Evolutionary conservation across 2,797 vertebrate species (phyloP).

Genomic region (Babyrousa celebensis): DNA sequence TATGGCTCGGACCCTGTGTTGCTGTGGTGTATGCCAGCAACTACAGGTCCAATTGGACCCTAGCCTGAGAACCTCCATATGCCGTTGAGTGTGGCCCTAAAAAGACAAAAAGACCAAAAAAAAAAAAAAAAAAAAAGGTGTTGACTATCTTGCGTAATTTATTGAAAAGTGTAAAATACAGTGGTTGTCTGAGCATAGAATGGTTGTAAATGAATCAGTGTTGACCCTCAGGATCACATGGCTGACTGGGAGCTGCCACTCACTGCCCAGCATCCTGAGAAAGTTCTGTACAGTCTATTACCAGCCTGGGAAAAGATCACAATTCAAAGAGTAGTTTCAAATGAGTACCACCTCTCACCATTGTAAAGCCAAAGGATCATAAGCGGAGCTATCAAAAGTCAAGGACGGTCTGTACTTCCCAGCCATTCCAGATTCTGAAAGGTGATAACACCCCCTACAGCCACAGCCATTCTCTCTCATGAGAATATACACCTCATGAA

Average conservation of each 20-base stretch:
- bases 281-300: background rate
- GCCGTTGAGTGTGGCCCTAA: too few relatives aligned
- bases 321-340: background rate
- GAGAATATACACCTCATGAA: background rate
- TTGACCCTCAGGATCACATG: background rate
- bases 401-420: background rate
- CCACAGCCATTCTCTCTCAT: background rate
- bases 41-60: too few relatives aligned
- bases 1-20: too few relatives aligned
- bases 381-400: background rate
- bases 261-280: background rate
- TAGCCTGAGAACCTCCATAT: too few relatives aligned
- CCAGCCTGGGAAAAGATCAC: background rate
- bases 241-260: background rate
- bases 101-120: too few relatives aligned
- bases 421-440: background rate
- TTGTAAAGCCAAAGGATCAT: background rate
- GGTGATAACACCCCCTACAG: background rate
- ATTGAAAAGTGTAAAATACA: background rate
- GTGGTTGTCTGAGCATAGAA: background rate
- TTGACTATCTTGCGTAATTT: background rate
- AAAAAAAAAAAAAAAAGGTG: background rate
- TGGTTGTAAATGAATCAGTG: rapidly evolving
- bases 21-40: too few relatives aligned
- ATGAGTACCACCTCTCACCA: background rate